Evolutionary conservation across 2,888 invertebrate genomes (phyloP).

Genomic region (Clostera curtula): DNA sequence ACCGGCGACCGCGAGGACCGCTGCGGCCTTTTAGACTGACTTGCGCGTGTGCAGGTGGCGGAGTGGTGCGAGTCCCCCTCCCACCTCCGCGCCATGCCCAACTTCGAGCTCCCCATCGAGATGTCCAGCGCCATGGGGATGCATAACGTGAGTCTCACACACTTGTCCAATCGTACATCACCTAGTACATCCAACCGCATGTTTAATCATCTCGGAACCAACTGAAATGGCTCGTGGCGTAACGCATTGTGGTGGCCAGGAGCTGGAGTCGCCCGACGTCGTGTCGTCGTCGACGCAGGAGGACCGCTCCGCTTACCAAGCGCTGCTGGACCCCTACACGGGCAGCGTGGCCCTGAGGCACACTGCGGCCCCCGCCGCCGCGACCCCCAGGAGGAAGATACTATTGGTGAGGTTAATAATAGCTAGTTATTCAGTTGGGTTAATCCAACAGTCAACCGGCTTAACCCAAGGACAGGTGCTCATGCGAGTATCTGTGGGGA

Average conservation of each 20-base stretch:
- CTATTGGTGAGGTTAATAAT: slow-evolving; percentile 38
- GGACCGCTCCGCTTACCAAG: slow-evolving; percentile 57
- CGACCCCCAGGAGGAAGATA: slow-evolving; percentile 40
- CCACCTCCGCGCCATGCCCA: slow-evolving; percentile 63
- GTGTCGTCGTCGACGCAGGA: slow-evolving; percentile 55
- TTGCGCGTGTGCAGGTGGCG: slow-evolving; percentile 44
- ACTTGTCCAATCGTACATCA: neutral
- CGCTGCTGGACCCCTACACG: slow-evolving; percentile 57
- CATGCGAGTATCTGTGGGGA: too few relatives aligned
- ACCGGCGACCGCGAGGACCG: too few relatives aligned
- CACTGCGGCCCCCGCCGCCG: slow-evolving; percentile 26
- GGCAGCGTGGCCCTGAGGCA: slow-evolving; percentile 57
- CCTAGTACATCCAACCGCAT: neutral
- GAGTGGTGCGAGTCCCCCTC: slow-evolving; percentile 77
- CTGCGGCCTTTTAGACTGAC: too few relatives aligned
- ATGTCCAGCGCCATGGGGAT: slow-evolving; percentile 47
- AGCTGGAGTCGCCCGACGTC: slow-evolving; percentile 51
- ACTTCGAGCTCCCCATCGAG: slow-evolving; percentile 74
- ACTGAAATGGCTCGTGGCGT: too few relatives aligned
- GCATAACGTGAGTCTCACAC: slow-evolving; percentile 53
- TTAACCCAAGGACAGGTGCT: too few relatives aligned
- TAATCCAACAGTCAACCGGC: too few relatives aligned
- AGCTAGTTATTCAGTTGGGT: too few relatives aligned
- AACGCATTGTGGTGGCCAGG: too few relatives aligned
- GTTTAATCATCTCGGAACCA: too few relatives aligned